Base-by-base conservation (phyloP, 2,888 invertebrate species). In the Polymixis lichenea region DNA sequence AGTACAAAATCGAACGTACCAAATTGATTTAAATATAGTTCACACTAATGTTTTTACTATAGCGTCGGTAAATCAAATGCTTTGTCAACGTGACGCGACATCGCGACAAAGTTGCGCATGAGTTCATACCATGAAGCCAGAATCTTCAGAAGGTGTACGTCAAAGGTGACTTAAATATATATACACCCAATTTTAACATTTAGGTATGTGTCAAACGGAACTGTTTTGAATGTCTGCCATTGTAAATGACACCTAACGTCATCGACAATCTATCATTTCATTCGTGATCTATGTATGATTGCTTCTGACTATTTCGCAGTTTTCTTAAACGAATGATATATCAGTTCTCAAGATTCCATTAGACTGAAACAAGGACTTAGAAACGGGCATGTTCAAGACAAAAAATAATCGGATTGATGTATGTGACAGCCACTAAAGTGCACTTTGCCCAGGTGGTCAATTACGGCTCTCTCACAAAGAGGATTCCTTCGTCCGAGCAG, bases 41-140 rank as follows among this genome's bases (percentile, higher is more conserved):
- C 38, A 85, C 86, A 87, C 85, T 86, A 86, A 84, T 83, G 85
- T 80, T 78, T 83, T 83, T 72, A 79, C 80, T 83, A 73, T 78
- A 60, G 72, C 58, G 25, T 71, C 67, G 51, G 74, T 93, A 92
- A 91, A 93, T 93, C 91, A 92, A 88, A 83, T 78, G 87, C 84
- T 92, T 91, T 91, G 92, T 90, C 85, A 89, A 88, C 87, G 85
- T 84, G 76, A 78, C 82, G 88, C 88, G 89, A 89, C 89, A 84
- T 78, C 83, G 86, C 88, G 84, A 91, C 89, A 87, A 88, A 83
- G 88, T 88, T 85, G 85, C 82, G 76, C 76, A 70, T 80, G 84
- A 75, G 72, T 46, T 7, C 8, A 15, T 5, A 49, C 56, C 56
- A 28, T 15, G 2, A 17, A 38, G n/a, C 13, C 25, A 25, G 8